Evolutionary conservation across 2,113 vertebrate genomes (phyloP), one percentile per base, ranked within the genome.

Genomic region (western clawed frog (Xenopus tropicalis)): DNA sequence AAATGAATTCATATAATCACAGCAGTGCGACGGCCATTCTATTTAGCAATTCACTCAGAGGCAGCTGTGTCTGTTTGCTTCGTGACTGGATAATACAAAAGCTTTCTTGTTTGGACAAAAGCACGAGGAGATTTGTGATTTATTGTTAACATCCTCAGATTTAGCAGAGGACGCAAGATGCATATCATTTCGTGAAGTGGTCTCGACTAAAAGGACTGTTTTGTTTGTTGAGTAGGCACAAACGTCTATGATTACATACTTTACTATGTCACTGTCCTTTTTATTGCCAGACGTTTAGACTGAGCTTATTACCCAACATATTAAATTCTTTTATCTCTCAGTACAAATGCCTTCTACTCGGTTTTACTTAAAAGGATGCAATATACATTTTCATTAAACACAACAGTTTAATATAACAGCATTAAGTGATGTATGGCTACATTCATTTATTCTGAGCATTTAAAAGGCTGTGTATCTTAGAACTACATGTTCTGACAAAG

Each of bases 401-500:
- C 29, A 4, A 37, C 14, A 8, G 43, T 44, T 44, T 6, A 44
- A 6, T 44, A 44, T 44, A 44, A 44, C 7, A 44, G 13, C n/a
- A 48, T 14, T 48, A 48, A 48, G 1, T 48, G 1, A 48, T 48
- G 12, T 48, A 14, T 12, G 3, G 46, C 16, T 48, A 17, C 46
- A 48, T 48, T 48, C 16, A 48, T 48, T 48, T 48, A 48, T 17
- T 37, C 10, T 37, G 29, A 48, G 46, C 12, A 48, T 48, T 48
- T 14, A 17, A 48, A 48, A 48, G 11, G 46, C 16, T 48, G 16
- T 48, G 12, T 37, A 14, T 48, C 46, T 48, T 48, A 37, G 29
- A 37, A 37, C 87, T 80, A 85, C 79, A 86, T 88, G 82, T 82
- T 75, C 71, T 85, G 83, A 84, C 80, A 84, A 81, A 17, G 17